Conservation (phyloP, 2,113 vertebrate genomes). For the Eubucco bourcierii region DNA sequence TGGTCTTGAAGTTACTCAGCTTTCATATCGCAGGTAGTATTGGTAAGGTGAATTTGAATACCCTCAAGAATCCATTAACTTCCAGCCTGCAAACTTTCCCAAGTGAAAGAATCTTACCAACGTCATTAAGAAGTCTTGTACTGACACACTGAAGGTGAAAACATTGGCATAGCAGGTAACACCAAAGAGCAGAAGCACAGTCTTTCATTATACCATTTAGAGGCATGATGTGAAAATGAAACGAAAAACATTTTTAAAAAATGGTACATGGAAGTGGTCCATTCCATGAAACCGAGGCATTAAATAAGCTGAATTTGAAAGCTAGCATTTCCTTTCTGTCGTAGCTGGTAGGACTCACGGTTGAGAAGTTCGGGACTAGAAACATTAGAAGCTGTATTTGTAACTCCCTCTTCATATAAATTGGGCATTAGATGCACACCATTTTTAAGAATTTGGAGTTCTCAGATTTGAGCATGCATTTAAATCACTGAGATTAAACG, state of each 20-base stretch:
- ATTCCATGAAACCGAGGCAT: background rate
- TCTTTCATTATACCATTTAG: background rate
- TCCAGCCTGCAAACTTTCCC: background rate
- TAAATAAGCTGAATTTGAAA: background rate
- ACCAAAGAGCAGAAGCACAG: background rate
- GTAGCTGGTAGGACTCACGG: background rate
- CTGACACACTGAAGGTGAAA: background rate
- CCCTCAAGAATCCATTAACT: background rate
- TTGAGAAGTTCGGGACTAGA: background rate
- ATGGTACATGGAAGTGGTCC: background rate
- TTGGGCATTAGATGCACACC: background rate
- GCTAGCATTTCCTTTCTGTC: background rate
- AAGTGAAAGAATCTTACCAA: background rate
- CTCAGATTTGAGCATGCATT: background rate
- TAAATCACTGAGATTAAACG: slow-evolving; percentile 41
- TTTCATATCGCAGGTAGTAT: background rate
- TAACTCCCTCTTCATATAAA: background rate
- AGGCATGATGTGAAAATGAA: no score
- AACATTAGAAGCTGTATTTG: background rate
- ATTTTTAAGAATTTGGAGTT: slow-evolving; percentile 27
- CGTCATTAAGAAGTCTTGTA: background rate
- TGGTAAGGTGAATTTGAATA: background rate
- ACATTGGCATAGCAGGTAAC: background rate
- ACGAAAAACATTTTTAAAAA: background rate
- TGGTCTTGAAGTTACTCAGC: background rate